These are phyloP conservation scores for Scarus forsteni DNA, from an alignment of 2,797 vertebrate species.

Conservation along the genomic window DNA sequence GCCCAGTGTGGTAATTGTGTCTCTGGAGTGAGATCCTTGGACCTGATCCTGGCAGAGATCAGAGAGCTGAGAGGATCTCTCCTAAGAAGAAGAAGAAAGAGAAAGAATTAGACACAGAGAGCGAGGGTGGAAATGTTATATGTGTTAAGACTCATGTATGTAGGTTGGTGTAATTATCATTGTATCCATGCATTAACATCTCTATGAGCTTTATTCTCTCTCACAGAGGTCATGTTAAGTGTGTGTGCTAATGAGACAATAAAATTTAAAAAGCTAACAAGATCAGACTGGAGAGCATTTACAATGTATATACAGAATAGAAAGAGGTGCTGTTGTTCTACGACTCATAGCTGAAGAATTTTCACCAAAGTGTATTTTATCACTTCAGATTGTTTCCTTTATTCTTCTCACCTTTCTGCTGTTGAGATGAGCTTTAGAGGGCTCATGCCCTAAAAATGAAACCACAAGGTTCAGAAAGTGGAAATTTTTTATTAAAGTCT, in stretches of 20 bases:
- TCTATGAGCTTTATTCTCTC: constrained; percentile 10
- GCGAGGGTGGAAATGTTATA: constrained; percentile 3
- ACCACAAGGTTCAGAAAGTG: too few species aligned
- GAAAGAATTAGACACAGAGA: constrained; percentile 32
- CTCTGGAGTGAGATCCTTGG: constrained; percentile 75
- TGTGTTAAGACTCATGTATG: background rate
- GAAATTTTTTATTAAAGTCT: too few species aligned
- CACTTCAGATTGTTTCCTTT: too few species aligned
- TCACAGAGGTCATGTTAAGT: background rate
- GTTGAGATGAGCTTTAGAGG: too few species aligned
- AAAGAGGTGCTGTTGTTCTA: too few species aligned
- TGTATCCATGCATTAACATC: background rate
- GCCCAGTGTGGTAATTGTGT: constrained; percentile 79
- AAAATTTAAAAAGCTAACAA: background rate
- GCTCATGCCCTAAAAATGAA: too few species aligned
- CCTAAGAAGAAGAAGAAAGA: constrained; percentile 54
- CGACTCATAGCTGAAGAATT: too few species aligned
- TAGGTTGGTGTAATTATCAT: constrained; percentile 18
- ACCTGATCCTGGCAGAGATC: constrained; percentile 71
- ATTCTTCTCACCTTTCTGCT: too few species aligned
- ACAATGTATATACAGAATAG: too few species aligned
- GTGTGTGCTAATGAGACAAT: background rate
- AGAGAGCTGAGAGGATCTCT: constrained; percentile 62
- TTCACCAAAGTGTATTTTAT: too few species aligned
- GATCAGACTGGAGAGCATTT: background rate